Evolutionary conservation across 2,888 invertebrate genomes (phyloP), one percentile per base, ranked within the genome.

Genomic region (Dryomyza anilis): DNA sequence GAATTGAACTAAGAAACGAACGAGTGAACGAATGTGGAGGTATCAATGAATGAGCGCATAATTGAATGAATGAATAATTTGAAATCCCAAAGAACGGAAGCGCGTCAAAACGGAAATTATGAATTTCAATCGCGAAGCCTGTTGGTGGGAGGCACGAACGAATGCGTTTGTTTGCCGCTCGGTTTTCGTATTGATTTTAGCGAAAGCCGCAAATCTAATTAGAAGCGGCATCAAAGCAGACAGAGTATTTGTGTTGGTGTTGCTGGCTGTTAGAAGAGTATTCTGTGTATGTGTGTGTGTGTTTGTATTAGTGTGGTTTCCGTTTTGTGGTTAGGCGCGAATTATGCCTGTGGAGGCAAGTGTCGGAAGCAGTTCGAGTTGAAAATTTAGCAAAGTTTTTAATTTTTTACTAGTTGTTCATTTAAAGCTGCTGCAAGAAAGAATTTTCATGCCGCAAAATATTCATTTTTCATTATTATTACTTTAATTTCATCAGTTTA

Each of bases 241-340:
- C 2, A 7, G 19, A 16, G 43, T 1, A n/a, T 39, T 43, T 5
- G n/a, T 43, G 6, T 43, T 56, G 63, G 29, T 33, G 30, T 43
- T 25, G 16, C 19, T 33, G 55, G n/a, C 19, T 23, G 19, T 19
- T 55, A 16, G 10, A 12, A 7, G n/a, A 27, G 29, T 2, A 39
- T 50, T 25, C 16, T 33, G 6, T 29, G 46, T 29, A 21, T 12
- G 36, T 33, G 36, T 61, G 39, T 19, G 27, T 33, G 16, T 53
- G n/a, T 12, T n/a, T 27, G 16, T 52, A 23, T 46, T 25, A 25
- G n/a, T 3, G 64, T 39, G 3, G 53, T 58, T 58, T 58, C 43
- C 43, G 58, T 67, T 67, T 43, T 43, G 43, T 19, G 43, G 43
- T 19, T 43, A 16, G 19, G 43, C 16, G 43, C 19, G 16, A 16